These are phyloP conservation scores for Nasonia vitripennis DNA, from an alignment of 1,140 invertebrate species.

Conservation along the genomic window DNA sequence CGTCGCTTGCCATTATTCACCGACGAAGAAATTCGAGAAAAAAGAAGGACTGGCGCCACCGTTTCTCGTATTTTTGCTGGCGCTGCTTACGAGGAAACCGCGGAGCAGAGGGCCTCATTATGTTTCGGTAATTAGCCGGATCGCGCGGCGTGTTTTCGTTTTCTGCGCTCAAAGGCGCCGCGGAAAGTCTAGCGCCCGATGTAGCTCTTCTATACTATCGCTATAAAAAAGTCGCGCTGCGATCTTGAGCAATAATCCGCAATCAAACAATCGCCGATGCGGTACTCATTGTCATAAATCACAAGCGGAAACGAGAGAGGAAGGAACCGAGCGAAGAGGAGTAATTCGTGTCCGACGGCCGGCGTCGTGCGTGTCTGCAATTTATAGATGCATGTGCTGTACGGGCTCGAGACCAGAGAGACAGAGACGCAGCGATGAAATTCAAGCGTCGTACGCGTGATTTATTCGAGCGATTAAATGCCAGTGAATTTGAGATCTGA, in stretches of 20 bases:
- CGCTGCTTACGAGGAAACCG: slow-evolving; percentile 57
- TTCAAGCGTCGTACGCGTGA: background rate
- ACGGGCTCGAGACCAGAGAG: background rate
- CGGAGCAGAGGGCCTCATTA: slow-evolving; percentile 61
- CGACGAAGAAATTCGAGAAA: background rate
- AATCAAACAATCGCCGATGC: background rate
- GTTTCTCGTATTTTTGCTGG: background rate
- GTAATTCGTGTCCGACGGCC: slow-evolving; percentile 49
- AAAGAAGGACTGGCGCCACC: slow-evolving; percentile 13
- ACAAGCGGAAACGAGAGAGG: slow-evolving; percentile 57
- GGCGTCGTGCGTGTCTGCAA: slow-evolving; percentile 51
- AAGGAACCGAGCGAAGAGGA: slow-evolving; percentile 42
- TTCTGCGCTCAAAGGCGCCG: slow-evolving; percentile 66
- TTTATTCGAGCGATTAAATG: background rate
- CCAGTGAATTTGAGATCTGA: background rate
- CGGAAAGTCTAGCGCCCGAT: slow-evolving; percentile 10
- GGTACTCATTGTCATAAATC: background rate
- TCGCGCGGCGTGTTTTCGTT: slow-evolving; percentile 65
- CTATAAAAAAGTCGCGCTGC: background rate
- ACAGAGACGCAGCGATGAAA: background rate
- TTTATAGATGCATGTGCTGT: background rate
- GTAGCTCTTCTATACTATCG: background rate
- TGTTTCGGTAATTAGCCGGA: slow-evolving; percentile 71
- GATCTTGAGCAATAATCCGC: background rate
- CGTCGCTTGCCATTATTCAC: background rate